Base-by-base conservation (phyloP, 1,140 invertebrate genomes). In the Drosophila parvula region DNA sequence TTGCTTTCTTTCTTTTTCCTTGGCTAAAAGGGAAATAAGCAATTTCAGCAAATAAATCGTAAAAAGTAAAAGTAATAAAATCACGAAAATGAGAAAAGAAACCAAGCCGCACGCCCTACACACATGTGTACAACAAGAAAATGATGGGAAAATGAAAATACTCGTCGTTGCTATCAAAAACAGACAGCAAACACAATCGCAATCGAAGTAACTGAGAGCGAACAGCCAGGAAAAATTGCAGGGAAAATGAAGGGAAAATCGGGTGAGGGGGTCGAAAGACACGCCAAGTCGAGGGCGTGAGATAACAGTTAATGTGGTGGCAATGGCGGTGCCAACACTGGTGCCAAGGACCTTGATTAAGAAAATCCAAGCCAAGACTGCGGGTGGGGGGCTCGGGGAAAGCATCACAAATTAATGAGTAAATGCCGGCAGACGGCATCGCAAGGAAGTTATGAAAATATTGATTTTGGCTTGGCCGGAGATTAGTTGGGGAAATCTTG, bases 61-160 rank as follows among this genome's bases (percentile, higher is more conserved):
- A 81, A 88, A 88, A 89, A 88, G 84, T 84, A 88, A 88, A 89
- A 88, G 84, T 89, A 88, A 88, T 89, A 88, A 88, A 88, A 88
- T 88, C 77, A 89, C 79, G 80, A 83, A 88, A 89, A 88, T 88
- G 84, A 88, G 82, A 86, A 86, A 86, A 79, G 62, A 75, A 88
- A 63, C 81, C 81, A 84, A 67, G 47, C 68, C 78, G 53, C 71
- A 59, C 50, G 18, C 48, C 50, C 18, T 41, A 41, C 60, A 48
- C 27, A 53, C 70, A 55, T 43, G 45, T 45, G 56, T 18, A 67
- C 12, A 53, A 11, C 45, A 11, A 22, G 55, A 64, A 76, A 74
- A 50, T 76, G 65, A 83, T 79, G 77, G 62, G 41, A 55, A 68
- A 78, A 78, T 78, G 75, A 78, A 78, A 78, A 78, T 78, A 56